These are phyloP conservation scores for Antechinus flavipes DNA, from an alignment of 2,113 vertebrate species.

Conservation along the genomic window DNA sequence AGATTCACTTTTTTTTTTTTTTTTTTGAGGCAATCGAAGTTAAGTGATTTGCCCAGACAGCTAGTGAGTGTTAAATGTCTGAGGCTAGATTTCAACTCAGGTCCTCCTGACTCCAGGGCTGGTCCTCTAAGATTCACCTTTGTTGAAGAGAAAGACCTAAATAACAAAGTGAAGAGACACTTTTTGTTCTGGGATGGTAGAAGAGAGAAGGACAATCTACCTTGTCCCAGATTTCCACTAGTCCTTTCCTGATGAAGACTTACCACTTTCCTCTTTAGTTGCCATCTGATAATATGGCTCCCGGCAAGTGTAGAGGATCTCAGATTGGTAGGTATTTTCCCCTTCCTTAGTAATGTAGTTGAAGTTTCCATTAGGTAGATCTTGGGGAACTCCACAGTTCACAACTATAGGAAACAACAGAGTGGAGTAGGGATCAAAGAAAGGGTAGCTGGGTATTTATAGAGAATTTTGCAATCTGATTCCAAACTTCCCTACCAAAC, in stretches of 20 bases:
- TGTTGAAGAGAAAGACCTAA: neutral
- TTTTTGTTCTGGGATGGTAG: neutral
- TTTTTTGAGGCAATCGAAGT: no score
- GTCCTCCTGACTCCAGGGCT: no score
- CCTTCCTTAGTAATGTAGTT: constrained; percentile 53
- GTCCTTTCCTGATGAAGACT: constrained; percentile 48
- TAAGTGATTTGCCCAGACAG: no score
- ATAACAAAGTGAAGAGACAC: neutral
- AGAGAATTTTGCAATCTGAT: neutral
- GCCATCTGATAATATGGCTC: constrained; percentile 84
- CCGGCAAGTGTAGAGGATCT: constrained; percentile 80
- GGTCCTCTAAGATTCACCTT: neutral
- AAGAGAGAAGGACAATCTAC: neutral
- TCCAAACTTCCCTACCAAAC: neutral
- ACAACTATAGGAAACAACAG: constrained; percentile 80
- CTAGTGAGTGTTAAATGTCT: no score
- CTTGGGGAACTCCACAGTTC: constrained; percentile 79
- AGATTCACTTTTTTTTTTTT: neutral
- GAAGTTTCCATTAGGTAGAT: constrained; percentile 80
- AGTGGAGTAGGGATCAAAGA: neutral
- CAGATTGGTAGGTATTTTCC: constrained; percentile 79
- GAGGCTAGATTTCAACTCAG: no score
- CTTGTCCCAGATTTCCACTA: fast-evolving
- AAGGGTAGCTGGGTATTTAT: neutral
- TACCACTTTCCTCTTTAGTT: constrained; percentile 32